phyloP scores from a whole-genome alignment of 2,113 vertebrate species.

The Xenopus borealis region DNA sequence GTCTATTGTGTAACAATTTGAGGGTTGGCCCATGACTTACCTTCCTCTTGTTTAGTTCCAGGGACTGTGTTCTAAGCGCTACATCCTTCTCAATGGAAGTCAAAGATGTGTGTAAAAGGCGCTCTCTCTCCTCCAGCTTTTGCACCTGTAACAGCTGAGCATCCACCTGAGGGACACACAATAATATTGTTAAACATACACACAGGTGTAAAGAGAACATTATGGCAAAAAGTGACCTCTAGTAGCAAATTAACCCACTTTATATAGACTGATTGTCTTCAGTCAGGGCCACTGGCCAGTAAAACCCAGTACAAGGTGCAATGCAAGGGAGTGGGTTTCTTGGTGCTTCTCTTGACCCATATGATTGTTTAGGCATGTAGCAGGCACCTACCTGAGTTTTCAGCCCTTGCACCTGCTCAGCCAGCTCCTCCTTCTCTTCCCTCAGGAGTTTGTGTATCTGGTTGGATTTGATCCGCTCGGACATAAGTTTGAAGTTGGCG shows the following conservation, averaged over 20 bases:
- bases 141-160: conserved; percentile 87
- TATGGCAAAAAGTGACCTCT: no score
- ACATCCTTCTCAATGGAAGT: conserved; percentile 84
- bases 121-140: conserved; percentile 88
- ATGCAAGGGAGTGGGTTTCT: no score
- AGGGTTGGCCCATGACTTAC: conserved; percentile 49
- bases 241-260: no score
- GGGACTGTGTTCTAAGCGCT: conserved; percentile 74
- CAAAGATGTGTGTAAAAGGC: conserved; percentile 78
- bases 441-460: conserved; percentile 92
- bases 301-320: no score
- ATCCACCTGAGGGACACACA: conserved; percentile 71
- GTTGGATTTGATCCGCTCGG: conserved; percentile 90
- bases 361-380: background rate
- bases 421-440: conserved; percentile 89
- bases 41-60: conserved; percentile 93
- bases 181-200: background rate
- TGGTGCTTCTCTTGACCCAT: no score
- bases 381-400: conserved; percentile 80
- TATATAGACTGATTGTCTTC: no score
- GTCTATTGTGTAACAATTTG: no score
- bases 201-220: background rate
- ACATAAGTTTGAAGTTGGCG: conserved; percentile 95
- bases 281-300: no score
- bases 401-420: conserved; percentile 85